A percentile compares a stretch with the other conserved stretches of the same genome.
These are phyloP conservation scores for Loripinus fragilis DNA, from an alignment of 2,888 invertebrate species.

Conservation along the genomic window DNA sequence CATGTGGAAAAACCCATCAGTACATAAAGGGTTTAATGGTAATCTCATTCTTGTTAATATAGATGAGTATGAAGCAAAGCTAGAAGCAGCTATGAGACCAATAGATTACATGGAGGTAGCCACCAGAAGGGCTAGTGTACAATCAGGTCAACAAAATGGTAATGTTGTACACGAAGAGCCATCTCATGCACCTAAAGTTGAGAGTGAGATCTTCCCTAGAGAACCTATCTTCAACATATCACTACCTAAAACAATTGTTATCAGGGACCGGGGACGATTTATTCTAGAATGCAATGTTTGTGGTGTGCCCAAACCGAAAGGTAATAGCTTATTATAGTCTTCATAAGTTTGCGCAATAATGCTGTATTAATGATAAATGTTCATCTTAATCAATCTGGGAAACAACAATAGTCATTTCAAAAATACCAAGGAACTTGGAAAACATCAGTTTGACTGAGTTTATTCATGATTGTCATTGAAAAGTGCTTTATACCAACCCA, in stretches of 20 bases:
- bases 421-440: too few relatives aligned
- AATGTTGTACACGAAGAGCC: not conserved
- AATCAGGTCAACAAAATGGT: not conserved
- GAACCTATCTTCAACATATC: conserved; percentile 46
- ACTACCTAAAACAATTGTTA: conserved; percentile 51
- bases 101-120: not conserved
- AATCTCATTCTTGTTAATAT: too few relatives aligned
- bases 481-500: too few relatives aligned
- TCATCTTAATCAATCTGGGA: too few relatives aligned
- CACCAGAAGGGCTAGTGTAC: not conserved
- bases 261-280: conserved; percentile 58
- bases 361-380: too few relatives aligned
- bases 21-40: too few relatives aligned
- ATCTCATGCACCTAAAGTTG: conserved; percentile 22
- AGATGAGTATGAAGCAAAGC: not conserved
- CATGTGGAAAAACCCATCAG: too few relatives aligned
- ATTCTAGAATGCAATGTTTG: conserved; percentile 53
- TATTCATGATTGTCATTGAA: too few relatives aligned
- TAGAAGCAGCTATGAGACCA: not conserved
- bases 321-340: too few relatives aligned
- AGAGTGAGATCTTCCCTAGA: conserved; percentile 44
- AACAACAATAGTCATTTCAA: too few relatives aligned
- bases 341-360: too few relatives aligned
- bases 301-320: conserved; percentile 63
- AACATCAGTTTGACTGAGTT: too few relatives aligned